phyloP scores from a whole-genome alignment of 1,140 invertebrate genomes.

The Calephelis virginiensis region DNA sequence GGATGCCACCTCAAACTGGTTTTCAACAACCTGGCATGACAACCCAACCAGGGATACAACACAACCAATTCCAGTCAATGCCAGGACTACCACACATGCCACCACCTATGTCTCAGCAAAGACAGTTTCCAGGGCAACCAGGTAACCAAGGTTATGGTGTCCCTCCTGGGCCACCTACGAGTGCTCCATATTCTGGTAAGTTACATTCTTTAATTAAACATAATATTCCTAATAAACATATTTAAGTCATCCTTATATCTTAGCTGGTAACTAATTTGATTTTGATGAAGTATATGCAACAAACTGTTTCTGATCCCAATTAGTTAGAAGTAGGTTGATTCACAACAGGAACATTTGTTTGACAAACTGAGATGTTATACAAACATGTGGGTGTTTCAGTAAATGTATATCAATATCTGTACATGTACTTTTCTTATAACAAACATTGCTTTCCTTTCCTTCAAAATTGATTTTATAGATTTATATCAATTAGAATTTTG shows the following conservation, averaged over 20 bases:
- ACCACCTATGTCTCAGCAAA: slow-evolving; percentile 50
- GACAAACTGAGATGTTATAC: too few species aligned
- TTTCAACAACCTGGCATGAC: slow-evolving; percentile 36
- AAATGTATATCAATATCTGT: too few species aligned
- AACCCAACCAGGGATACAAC: slow-evolving; percentile 31
- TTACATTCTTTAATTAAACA: slow-evolving; percentile 4
- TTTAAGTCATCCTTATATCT: too few species aligned
- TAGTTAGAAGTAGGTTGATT: too few species aligned
- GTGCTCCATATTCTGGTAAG: slow-evolving; percentile 47
- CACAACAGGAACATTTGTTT: too few species aligned
- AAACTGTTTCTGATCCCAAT: too few species aligned
- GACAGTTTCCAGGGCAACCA: slow-evolving; percentile 34
- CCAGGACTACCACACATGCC: slow-evolving; percentile 60
- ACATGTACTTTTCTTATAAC: too few species aligned
- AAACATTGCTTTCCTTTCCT: too few species aligned
- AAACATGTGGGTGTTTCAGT: too few species aligned
- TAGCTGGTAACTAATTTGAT: neutral
- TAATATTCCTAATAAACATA: too few species aligned
- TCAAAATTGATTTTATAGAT: too few species aligned
- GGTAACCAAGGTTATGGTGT: slow-evolving; percentile 38
- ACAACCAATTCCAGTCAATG: slow-evolving; percentile 40
- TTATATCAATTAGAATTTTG: too few species aligned
- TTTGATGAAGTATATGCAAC: neutral
- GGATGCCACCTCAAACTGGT: slow-evolving; percentile 37
- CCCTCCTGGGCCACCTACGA: slow-evolving; percentile 40